Conservation (phyloP, 2,888 invertebrate species). For the Sesia apiformis region DNA sequence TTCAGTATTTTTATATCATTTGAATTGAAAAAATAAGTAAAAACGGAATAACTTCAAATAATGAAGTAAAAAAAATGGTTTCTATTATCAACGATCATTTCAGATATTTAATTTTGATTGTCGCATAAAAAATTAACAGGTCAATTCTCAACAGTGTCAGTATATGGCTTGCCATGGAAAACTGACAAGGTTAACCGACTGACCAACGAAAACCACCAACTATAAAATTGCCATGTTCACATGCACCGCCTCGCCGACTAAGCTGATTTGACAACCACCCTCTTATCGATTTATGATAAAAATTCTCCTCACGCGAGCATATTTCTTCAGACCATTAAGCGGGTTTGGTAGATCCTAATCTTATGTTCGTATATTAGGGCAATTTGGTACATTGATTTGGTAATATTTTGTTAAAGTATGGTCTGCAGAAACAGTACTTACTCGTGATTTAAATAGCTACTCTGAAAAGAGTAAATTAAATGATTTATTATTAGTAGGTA, state of each 20-base stretch:
- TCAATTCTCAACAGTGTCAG: slow-evolving; percentile 4
- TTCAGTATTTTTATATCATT: too few species aligned
- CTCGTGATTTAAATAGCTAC: too few species aligned
- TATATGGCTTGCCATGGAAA: slow-evolving; percentile 15
- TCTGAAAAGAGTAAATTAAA: too few species aligned
- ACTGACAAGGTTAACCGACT: slow-evolving; percentile 21
- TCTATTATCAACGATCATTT: too few species aligned
- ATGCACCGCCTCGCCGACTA: slow-evolving; percentile 5
- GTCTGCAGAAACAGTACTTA: too few species aligned
- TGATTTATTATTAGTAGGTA: too few species aligned
- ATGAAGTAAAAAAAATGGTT: too few species aligned
- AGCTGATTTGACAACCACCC: slow-evolving; percentile 10
- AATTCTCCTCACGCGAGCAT: slow-evolving; percentile 13
- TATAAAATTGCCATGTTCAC: slow-evolving; percentile 15
- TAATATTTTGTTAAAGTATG: too few species aligned
- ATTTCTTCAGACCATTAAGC: slow-evolving; percentile 8
- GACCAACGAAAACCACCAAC: slow-evolving; percentile 8
- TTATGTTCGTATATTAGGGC: slow-evolving; percentile 3
- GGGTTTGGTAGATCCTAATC: slow-evolving; percentile 28
- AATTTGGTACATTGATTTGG: slow-evolving; percentile 3
- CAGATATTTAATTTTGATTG: too few species aligned
- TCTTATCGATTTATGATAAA: slow-evolving; percentile 15
- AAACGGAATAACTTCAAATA: too few species aligned
- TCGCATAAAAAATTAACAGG: neutral
- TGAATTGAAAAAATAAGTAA: too few species aligned